Evolutionary conservation across 2,113 vertebrate species (phyloP).

Genomic region (Takifugu bimaculatus): DNA sequence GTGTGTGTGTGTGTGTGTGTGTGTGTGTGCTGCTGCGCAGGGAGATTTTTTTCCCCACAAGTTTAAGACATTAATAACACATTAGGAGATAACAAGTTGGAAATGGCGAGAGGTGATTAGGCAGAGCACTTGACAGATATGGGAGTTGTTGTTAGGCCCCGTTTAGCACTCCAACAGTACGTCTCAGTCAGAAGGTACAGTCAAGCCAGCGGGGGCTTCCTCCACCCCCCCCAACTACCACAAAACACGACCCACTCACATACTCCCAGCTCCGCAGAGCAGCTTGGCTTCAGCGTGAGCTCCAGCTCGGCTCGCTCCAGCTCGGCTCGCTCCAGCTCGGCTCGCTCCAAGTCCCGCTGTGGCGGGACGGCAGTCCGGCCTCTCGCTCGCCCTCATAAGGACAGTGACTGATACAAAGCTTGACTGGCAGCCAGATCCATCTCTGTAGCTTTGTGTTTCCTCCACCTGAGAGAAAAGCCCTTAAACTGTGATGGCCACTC

Average conservation of each 20-base stretch:
- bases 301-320: constrained; percentile 55
- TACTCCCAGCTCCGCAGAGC: constrained; percentile 66
- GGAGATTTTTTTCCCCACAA: constrained; percentile 49
- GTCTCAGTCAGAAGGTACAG: constrained; percentile 55
- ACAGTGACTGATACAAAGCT: constrained; percentile 65
- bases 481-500: constrained; percentile 66
- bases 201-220: constrained; percentile 24
- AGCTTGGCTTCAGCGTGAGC: constrained; percentile 61
- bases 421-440: constrained; percentile 67
- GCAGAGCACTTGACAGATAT: constrained; percentile 61
- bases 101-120: constrained; percentile 71
- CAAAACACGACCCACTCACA: constrained; percentile 54
- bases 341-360: constrained; percentile 64
- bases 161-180: constrained; percentile 62
- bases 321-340: constrained; percentile 62
- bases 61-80: constrained; percentile 54
- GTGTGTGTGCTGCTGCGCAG: constrained; percentile 45
- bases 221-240: constrained; percentile 12
- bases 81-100: constrained; percentile 66
- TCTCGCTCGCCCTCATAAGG: constrained; percentile 68
- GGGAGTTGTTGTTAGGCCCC: constrained; percentile 49
- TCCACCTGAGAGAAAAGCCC: constrained; percentile 71
- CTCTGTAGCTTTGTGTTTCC: constrained; percentile 60
- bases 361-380: constrained; percentile 63
- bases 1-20: too few relatives aligned